Evolutionary conservation across 2,113 vertebrate species (phyloP).

Genomic region (Rattus rattus): DNA sequence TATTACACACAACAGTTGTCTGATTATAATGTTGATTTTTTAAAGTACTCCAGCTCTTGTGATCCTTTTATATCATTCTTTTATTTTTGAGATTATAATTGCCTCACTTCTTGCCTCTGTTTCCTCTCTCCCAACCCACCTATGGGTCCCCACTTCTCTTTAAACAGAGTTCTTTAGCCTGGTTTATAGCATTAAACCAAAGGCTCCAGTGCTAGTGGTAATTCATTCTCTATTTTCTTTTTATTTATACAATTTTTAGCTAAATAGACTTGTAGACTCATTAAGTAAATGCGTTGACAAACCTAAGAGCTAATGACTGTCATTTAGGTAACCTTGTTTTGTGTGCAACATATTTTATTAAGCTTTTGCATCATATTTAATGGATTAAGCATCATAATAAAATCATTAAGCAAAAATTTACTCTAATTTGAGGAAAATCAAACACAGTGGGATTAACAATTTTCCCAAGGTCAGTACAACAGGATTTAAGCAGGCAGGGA

Average conservation of each 20-base stretch:
- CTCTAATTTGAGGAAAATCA: conserved; percentile 32
- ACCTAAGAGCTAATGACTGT: background rate
- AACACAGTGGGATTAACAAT: background rate
- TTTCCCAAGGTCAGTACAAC: background rate
- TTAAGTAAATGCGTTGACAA: background rate
- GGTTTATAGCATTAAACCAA: background rate
- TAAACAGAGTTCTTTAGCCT: background rate
- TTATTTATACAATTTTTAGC: background rate
- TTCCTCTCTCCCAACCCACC: background rate
- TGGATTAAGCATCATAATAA: conserved; percentile 38
- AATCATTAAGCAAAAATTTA: background rate
- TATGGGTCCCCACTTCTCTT: background rate
- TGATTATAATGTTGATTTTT: background rate
- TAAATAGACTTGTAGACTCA: background rate
- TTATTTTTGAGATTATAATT: background rate
- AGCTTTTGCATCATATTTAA: conserved; percentile 34
- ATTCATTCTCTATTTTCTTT: background rate
- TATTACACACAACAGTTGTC: background rate
- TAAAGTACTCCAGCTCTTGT: background rate
- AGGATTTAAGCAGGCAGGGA: background rate
- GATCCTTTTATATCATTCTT: background rate
- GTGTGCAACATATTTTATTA: background rate
- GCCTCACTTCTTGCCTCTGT: background rate
- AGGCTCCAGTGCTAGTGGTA: background rate
- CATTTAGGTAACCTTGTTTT: conserved; percentile 12